These are phyloP conservation scores for Autographa gamma DNA, from an alignment of 2,888 invertebrate genomes.

Conservation along the genomic window DNA sequence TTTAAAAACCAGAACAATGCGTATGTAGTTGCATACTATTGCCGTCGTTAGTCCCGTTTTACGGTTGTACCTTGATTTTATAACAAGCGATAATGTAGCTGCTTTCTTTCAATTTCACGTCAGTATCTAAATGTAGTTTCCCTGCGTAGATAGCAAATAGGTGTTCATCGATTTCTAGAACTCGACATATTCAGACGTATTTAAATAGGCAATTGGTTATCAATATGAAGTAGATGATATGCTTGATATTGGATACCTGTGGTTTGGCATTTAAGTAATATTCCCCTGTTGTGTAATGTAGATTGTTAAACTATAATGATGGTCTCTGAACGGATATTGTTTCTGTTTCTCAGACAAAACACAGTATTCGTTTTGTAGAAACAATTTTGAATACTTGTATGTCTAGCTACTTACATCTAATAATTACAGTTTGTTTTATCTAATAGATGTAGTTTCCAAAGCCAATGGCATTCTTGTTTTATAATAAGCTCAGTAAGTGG, in stretches of 20 bases:
- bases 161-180: conserved; percentile 4
- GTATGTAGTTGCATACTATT: conserved; percentile 16
- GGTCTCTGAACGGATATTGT: background rate
- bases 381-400: background rate
- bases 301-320: background rate
- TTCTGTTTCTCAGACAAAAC: background rate
- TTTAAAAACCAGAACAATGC: conserved; percentile 42
- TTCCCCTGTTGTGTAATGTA: background rate
- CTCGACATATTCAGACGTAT: background rate
- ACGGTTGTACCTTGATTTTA: conserved; percentile 30
- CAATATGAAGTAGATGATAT: background rate
- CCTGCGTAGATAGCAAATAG: background rate
- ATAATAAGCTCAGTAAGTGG: background rate
- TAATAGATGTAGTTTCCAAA: background rate
- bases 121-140: conserved; percentile 6
- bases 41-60: background rate
- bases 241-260: conserved; percentile 15
- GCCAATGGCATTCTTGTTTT: background rate
- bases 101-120: background rate
- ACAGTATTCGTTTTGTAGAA: background rate
- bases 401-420: background rate
- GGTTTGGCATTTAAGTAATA: background rate
- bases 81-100: conserved; percentile 17
- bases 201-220: background rate
- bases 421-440: too few relatives aligned